phyloP scores from a whole-genome alignment of 2,797 vertebrate genomes.

The Liparis tanakae region DNA sequence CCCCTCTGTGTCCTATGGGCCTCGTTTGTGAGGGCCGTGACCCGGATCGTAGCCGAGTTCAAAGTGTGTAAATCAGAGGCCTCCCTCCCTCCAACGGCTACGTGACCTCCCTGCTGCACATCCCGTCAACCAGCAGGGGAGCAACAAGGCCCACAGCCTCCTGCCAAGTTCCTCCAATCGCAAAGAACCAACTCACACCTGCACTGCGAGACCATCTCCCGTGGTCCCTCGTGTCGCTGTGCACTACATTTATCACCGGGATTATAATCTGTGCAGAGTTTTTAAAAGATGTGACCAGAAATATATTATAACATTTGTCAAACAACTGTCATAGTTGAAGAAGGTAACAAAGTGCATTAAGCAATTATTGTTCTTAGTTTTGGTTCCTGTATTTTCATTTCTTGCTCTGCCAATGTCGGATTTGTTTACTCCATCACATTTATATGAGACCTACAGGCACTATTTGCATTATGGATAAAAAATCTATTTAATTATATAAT shows the following conservation, averaged over 20 bases:
- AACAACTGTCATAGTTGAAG: background rate
- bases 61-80: slow-evolving; percentile 64
- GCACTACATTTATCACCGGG: background rate
- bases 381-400: background rate
- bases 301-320: slow-evolving; percentile 3
- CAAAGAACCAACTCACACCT: background rate
- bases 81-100: slow-evolving; percentile 43
- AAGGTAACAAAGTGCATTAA: background rate
- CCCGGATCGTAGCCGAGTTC: slow-evolving; percentile 38
- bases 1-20: slow-evolving; percentile 55
- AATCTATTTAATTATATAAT: background rate
- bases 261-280: background rate
- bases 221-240: background rate
- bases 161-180: slow-evolving; percentile 35
- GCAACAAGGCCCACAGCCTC: slow-evolving; percentile 40
- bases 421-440: background rate
- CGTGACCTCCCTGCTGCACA: slow-evolving; percentile 57
- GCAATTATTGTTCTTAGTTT: background rate
- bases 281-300: background rate
- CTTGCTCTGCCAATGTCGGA: background rate
- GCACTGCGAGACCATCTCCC: background rate
- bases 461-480: background rate
- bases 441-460: background rate
- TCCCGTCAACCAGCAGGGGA: slow-evolving; percentile 60
- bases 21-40: slow-evolving; percentile 48